These are phyloP conservation scores for Spodoptera picta DNA, from an alignment of 2,888 invertebrate genomes.

Conservation along the genomic window DNA sequence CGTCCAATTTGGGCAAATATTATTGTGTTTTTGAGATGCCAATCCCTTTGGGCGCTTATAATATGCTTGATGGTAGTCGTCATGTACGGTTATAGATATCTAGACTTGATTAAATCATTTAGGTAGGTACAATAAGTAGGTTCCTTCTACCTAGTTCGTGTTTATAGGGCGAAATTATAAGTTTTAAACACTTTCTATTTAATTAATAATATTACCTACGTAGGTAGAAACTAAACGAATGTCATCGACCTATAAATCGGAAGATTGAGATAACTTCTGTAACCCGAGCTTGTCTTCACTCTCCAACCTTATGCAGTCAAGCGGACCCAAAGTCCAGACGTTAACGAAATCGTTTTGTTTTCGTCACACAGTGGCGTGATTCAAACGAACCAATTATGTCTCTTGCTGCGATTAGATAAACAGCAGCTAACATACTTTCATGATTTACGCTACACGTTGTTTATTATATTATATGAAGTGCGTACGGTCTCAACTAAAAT, in stretches of 20 bases:
- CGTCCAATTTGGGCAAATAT: too few relatives aligned
- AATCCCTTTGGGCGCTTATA: too few relatives aligned
- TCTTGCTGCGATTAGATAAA: slow-evolving; percentile 78
- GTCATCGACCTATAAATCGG: slow-evolving; percentile 55
- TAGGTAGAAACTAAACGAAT: slow-evolving; percentile 27
- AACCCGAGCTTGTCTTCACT: slow-evolving; percentile 51
- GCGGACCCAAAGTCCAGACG: slow-evolving; percentile 72
- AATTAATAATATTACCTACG: background rate
- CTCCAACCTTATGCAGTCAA: slow-evolving; percentile 41
- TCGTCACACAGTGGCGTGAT: slow-evolving; percentile 84
- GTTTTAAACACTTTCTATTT: too few relatives aligned
- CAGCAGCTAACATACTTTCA: slow-evolving; percentile 50
- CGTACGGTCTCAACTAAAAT: slow-evolving; percentile 5
- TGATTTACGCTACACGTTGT: slow-evolving; percentile 51
- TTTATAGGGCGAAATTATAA: too few relatives aligned
- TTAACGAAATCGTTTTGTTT: slow-evolving; percentile 68
- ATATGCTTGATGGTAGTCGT: too few relatives aligned
- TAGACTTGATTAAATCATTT: too few relatives aligned
- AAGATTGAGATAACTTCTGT: slow-evolving; percentile 58
- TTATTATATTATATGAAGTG: slow-evolving; percentile 11
- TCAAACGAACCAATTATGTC: slow-evolving; percentile 78
- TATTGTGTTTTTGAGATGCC: too few relatives aligned
- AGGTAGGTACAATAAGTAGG: too few relatives aligned
- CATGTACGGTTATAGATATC: too few relatives aligned
- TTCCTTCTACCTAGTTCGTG: too few relatives aligned